Percentiles rank a stretch among this genome's conserved stretches.
phyloP scores from a whole-genome alignment of 2,797 vertebrate species.

The Rhodeus uyekii region DNA sequence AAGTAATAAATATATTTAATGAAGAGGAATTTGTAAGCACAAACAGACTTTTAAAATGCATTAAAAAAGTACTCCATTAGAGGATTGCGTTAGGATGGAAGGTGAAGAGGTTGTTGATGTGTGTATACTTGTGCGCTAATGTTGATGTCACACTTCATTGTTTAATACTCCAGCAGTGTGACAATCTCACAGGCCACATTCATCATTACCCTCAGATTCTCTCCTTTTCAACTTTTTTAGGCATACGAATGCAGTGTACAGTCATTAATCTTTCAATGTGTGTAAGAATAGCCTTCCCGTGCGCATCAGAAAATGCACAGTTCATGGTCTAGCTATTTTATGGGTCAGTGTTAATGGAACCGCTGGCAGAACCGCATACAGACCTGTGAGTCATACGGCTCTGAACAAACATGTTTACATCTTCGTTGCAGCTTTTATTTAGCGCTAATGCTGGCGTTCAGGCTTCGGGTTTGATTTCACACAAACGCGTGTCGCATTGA shows the following conservation, averaged over 20 bases:
- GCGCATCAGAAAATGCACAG: conserved; percentile 14
- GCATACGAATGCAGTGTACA: neutral
- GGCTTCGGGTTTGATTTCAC: conserved; percentile 13
- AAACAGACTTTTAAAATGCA: neutral
- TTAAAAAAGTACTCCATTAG: neutral
- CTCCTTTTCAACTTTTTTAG: neutral
- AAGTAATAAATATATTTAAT: neutral
- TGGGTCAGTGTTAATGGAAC: conserved; percentile 43
- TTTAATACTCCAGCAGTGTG: too few species aligned
- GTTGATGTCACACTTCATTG: too few species aligned
- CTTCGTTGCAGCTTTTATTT: neutral
- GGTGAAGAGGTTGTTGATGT: neutral
- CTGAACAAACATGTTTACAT: conserved; percentile 59
- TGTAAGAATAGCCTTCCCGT: conserved; percentile 8
- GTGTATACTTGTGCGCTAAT: neutral
- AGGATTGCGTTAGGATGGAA: neutral
- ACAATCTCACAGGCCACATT: neutral
- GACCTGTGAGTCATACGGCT: conserved; percentile 43
- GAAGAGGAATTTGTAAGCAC: neutral
- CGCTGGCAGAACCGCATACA: neutral
- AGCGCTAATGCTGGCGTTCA: neutral
- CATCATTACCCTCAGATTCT: neutral
- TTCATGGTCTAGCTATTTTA: conserved; percentile 33
- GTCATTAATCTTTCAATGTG: conserved; percentile 5
- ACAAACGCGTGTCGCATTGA: conserved; percentile 29